These are phyloP conservation scores for Phycodurus eques DNA, from an alignment of 2,113 vertebrate genomes.

Conservation along the genomic window DNA sequence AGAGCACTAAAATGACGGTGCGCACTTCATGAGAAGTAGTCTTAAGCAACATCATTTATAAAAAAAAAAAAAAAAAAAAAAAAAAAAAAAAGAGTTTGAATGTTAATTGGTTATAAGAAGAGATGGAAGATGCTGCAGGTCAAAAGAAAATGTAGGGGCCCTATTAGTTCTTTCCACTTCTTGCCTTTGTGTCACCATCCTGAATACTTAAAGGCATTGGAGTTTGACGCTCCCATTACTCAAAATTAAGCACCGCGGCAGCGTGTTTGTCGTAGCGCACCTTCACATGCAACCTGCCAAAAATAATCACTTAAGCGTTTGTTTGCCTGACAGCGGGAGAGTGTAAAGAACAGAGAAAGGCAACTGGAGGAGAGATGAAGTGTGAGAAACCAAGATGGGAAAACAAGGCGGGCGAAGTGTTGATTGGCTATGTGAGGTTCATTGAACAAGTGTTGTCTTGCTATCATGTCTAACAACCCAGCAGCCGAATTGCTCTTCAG, in stretches of 20 bases:
- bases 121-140: slow-evolving; percentile 11
- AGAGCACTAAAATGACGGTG: not conserved
- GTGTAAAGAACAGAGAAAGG: slow-evolving; percentile 10
- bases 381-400: slow-evolving; percentile 38
- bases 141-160: not conserved
- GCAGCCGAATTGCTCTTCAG: slow-evolving; percentile 51
- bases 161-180: slow-evolving; percentile 49
- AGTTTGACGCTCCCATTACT: slow-evolving; percentile 74
- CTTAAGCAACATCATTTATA: not conserved
- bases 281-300: slow-evolving; percentile 81
- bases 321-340: slow-evolving; percentile 28
- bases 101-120: slow-evolving; percentile 5
- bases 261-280: slow-evolving; percentile 82
- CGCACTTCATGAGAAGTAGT: not conserved
- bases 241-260: slow-evolving; percentile 82
- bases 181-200: slow-evolving; percentile 67
- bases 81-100: not conserved
- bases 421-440: slow-evolving; percentile 15
- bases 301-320: slow-evolving; percentile 76
- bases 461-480: slow-evolving; percentile 72
- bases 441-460: slow-evolving; percentile 44
- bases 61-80: not conserved
- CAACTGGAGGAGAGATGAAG: slow-evolving; percentile 35
- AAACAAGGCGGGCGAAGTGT: slow-evolving; percentile 27
- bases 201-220: slow-evolving; percentile 73